Evolutionary conservation across 1,140 invertebrate genomes (phyloP).

Genomic region (Drosophila jambulina): DNA sequence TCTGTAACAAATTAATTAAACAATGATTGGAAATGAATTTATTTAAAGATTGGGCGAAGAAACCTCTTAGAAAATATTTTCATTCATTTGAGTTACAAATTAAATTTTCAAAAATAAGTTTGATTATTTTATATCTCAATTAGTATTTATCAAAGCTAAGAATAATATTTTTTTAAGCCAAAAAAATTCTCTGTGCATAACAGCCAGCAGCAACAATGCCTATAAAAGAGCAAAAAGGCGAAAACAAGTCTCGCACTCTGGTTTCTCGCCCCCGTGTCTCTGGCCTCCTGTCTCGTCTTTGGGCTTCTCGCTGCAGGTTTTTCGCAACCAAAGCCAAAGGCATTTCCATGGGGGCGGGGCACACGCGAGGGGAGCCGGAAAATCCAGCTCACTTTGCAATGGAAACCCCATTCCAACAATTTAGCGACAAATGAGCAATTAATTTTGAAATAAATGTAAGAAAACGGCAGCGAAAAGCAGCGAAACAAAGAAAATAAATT

Average conservation of each 20-base stretch:
- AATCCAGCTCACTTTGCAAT: conserved; percentile 60
- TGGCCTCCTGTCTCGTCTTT: conserved; percentile 1
- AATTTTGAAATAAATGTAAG: conserved; percentile 82
- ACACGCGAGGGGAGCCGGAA: conserved; percentile 32
- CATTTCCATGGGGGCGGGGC: conserved; percentile 41
- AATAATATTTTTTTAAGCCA: background rate
- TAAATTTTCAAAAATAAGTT: background rate
- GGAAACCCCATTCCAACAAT: conserved; percentile 82
- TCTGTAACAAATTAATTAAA: background rate
- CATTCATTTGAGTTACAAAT: no score
- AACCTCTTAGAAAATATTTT: background rate
- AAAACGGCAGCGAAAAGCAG: conserved; percentile 22
- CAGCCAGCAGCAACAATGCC: conserved; percentile 70
- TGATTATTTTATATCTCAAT: background rate
- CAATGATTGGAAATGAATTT: accelerated
- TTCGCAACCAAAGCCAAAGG: conserved; percentile 56
- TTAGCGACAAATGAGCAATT: conserved; percentile 83
- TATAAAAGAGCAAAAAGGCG: conserved; percentile 81
- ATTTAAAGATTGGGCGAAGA: no score
- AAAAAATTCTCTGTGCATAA: background rate
- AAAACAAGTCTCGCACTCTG: conserved; percentile 81
- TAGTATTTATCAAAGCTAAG: no score
- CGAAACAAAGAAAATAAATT: background rate
- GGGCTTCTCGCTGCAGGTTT: conserved; percentile 61
- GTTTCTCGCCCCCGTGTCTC: conserved; percentile 59